Evolutionary conservation across 2,888 invertebrate species (phyloP).

Genomic region (Koerneria pararmatus): DNA sequence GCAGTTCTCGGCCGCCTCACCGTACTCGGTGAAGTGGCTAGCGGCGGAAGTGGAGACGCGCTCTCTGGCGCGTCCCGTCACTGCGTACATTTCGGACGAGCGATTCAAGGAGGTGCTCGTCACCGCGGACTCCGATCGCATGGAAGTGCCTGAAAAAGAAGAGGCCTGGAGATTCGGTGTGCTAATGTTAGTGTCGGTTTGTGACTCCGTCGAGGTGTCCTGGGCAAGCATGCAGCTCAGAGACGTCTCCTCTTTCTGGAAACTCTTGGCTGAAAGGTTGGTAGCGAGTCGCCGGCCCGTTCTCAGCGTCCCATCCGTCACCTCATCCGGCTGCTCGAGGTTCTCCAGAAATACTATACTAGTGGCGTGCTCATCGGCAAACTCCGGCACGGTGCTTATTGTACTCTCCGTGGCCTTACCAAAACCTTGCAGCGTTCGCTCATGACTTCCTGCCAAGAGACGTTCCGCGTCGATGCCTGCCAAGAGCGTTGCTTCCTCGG

Average conservation of each 20-base stretch:
- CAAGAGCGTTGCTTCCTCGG: constrained; percentile 9
- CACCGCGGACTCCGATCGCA: neutral
- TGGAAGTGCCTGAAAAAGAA: constrained; percentile 6
- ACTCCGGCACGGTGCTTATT: constrained; percentile 30
- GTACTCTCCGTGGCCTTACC: constrained; percentile 12
- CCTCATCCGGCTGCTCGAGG: constrained; percentile 26
- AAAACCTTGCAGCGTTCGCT: constrained; percentile 4
- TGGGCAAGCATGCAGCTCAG: constrained; percentile 5
- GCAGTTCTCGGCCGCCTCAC: constrained; percentile 47
- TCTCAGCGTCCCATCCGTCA: neutral
- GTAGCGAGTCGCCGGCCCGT: neutral
- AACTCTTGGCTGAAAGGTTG: constrained; percentile 1
- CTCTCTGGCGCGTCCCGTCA: constrained; percentile 16
- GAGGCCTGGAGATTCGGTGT: constrained; percentile 11
- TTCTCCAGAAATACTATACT: constrained; percentile 40
- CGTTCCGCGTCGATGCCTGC: constrained; percentile 9
- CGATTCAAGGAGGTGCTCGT: constrained; percentile 6
- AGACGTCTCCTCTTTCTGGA: constrained; percentile 9
- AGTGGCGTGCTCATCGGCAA: constrained; percentile 35
- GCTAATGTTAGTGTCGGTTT: constrained; percentile 4
- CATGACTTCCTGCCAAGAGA: constrained; percentile 1
- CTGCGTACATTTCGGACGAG: constrained; percentile 7
- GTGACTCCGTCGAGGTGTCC: neutral
- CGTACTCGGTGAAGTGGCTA: constrained; percentile 40
- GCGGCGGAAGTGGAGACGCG: constrained; percentile 27